These are phyloP conservation scores for Philereme transversata DNA, from an alignment of 2,888 invertebrate genomes.

Conservation along the genomic window DNA sequence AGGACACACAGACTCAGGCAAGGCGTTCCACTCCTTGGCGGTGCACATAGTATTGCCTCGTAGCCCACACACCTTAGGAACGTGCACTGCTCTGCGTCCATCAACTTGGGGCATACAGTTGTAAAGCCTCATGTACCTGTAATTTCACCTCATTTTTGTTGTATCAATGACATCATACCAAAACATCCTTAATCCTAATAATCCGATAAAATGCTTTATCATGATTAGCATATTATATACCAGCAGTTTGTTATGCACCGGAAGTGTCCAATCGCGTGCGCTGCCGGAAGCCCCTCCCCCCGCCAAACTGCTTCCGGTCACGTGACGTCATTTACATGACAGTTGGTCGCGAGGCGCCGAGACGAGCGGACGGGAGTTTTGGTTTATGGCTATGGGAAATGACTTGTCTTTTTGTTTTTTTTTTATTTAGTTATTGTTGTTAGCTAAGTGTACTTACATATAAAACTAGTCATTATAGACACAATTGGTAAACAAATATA, in stretches of 20 bases:
- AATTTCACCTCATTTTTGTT: neutral
- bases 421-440: constrained; percentile 27
- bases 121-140: no score
- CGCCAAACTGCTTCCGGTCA: constrained; percentile 80
- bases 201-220: constrained; percentile 80
- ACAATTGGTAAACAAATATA: no score
- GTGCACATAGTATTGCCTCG: no score
- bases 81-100: no score
- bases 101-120: no score
- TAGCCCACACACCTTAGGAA: no score
- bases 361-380: constrained; percentile 62
- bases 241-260: constrained; percentile 75
- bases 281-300: constrained; percentile 75
- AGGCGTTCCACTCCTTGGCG: no score
- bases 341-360: constrained; percentile 61
- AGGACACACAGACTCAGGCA: no score
- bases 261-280: constrained; percentile 83
- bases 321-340: constrained; percentile 83
- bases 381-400: constrained; percentile 66
- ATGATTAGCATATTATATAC: constrained; percentile 80
- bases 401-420: constrained; percentile 47
- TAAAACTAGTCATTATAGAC: neutral
- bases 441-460: neutral
- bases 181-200: constrained; percentile 57
- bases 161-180: constrained; percentile 41